Conservation (phyloP, 2,113 vertebrate genomes). For the Pipra filicauda region DNA sequence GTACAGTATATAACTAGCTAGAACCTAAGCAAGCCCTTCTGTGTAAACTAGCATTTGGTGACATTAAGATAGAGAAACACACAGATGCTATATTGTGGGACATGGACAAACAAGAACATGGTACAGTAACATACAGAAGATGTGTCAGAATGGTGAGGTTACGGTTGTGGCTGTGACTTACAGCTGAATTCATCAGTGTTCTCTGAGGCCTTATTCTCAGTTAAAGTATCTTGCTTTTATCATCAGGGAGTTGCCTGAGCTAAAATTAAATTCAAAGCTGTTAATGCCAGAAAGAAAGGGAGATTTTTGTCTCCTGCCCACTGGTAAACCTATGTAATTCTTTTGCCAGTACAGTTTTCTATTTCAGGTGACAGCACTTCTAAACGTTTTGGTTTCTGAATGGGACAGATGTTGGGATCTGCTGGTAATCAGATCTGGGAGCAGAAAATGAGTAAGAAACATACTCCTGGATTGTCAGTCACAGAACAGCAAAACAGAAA, state of each 20-base stretch:
- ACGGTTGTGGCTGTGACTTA: neutral
- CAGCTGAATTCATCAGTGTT: neutral
- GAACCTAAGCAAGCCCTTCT: slow-evolving; percentile 30
- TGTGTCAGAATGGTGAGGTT: neutral
- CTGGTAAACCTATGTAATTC: neutral
- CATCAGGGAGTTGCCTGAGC: neutral
- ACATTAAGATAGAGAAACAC: slow-evolving; percentile 58
- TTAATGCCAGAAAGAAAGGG: neutral
- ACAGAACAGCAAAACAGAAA: neutral
- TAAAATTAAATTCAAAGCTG: neutral
- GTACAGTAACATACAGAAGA: neutral
- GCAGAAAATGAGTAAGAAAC: neutral
- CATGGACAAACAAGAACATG: slow-evolving; percentile 41
- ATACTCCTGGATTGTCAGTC: neutral
- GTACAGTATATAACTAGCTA: slow-evolving; percentile 5
- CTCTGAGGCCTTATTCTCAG: neutral
- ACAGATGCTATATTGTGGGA: slow-evolving; percentile 18
- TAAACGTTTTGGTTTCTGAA: neutral
- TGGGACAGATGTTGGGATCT: neutral
- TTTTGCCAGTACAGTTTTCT: neutral
- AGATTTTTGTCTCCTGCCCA: neutral
- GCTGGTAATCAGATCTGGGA: neutral
- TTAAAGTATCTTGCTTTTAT: neutral
- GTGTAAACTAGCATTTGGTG: slow-evolving; percentile 54
- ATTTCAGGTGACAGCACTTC: neutral